phyloP scores from a whole-genome alignment of 2,888 invertebrate genomes.

The Desoria tigrina region DNA sequence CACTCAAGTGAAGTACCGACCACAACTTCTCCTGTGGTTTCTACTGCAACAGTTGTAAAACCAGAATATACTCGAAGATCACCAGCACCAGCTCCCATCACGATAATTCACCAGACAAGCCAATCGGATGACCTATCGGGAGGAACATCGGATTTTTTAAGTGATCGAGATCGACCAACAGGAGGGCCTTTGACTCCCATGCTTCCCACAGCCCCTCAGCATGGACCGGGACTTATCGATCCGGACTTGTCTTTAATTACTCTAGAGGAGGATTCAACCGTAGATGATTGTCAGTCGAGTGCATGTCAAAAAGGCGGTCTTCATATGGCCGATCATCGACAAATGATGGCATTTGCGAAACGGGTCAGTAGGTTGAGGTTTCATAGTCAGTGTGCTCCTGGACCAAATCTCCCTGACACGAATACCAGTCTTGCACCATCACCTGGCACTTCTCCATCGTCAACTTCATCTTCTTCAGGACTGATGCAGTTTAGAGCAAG shows the following conservation, averaged over 20 bases:
- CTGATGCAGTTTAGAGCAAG: slow-evolving; percentile 52
- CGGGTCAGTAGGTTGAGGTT: slow-evolving; percentile 64
- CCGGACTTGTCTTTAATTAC: slow-evolving; percentile 32
- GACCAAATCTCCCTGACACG: slow-evolving; percentile 56
- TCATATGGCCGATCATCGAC: slow-evolving; percentile 64
- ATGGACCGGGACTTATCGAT: slow-evolving; percentile 26
- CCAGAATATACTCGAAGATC: background rate
- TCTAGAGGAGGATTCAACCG: slow-evolving; percentile 25
- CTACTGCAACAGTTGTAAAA: slow-evolving; percentile 1
- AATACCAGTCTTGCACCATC: slow-evolving; percentile 36
- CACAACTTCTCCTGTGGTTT: slow-evolving; percentile 14
- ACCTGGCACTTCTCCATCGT: slow-evolving; percentile 45
- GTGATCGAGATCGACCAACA: slow-evolving; percentile 1
- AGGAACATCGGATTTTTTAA: slow-evolving; percentile 4
- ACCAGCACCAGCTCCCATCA: slow-evolving; percentile 1
- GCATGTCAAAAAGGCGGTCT: slow-evolving; percentile 65
- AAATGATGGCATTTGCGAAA: slow-evolving; percentile 61
- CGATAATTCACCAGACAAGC: background rate
- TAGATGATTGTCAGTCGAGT: slow-evolving; percentile 54
- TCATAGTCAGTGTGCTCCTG: slow-evolving; percentile 67
- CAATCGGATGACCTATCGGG: background rate
- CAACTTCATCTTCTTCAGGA: slow-evolving; percentile 22
- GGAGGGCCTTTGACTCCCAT: slow-evolving; percentile 49
- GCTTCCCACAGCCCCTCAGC: slow-evolving; percentile 4
- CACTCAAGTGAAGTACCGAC: slow-evolving; percentile 3